Evolutionary conservation across 2,888 invertebrate species (phyloP), one percentile per base, ranked within the genome.

Genomic region (Ypsolopha sequella): DNA sequence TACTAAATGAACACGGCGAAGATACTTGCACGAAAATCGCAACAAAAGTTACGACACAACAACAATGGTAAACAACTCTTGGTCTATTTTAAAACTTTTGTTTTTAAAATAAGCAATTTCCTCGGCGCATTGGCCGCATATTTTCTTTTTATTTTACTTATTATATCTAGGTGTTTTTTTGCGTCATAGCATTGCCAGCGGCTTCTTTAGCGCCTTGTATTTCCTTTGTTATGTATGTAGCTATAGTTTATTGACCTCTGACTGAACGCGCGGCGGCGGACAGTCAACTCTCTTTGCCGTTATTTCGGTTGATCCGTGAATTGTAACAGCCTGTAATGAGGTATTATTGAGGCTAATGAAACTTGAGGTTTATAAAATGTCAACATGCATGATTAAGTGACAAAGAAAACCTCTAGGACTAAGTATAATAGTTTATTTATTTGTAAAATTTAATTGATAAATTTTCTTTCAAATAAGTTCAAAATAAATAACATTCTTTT

Each of bases 221-320:
- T 55, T 65, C 62, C 71, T 73, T 75, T 73, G 73, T 75, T 62
- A 58, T 49, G 56, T 24, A 24, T 57, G 36, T 36, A 11, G 11
- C 8, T 14, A n/a, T 57, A 64, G 70, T 71, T 63, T 74, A 68
- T 66, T 66, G 76, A 76, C 76, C 76, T 68, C 63, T 56, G 54
- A n/a, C 63, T 56, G 24, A 24, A 24, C 24, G 24, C 24, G 41
- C 51, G n/a, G n/a, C n/a, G n/a, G n/a, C n/a, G 71, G 72, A 54
- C 70, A 72, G 53, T 72, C 68, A 76, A 73, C 74, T 59, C 58
- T 56, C 58, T 51, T 59, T 63, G 63, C 76, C 75, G 76, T 76
- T 78, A 73, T 58, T 54, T 60, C 58, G 55, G 60, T 24, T 48
- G 50, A 64, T 64, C 64, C 60, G 61, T 59, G 58, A 61, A 61